phyloP scores from a whole-genome alignment of 92 coral and sea anemone species.

The Zoanthus solanderi region DNA sequence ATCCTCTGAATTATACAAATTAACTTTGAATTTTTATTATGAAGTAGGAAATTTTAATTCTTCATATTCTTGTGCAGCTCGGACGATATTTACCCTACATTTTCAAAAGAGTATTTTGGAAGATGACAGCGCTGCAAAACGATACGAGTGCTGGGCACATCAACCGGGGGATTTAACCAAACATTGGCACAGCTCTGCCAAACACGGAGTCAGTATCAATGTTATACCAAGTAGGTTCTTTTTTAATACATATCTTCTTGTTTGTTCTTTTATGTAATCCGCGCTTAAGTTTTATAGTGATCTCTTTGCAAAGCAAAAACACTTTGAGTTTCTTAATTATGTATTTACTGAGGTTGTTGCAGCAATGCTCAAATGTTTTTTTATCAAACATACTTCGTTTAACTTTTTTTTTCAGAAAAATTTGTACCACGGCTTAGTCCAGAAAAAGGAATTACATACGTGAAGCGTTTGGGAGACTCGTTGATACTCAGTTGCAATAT shows the following conservation, averaged over 20 bases:
- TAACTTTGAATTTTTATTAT: no score
- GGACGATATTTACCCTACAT: conserved; percentile 27
- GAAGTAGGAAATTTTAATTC: background rate
- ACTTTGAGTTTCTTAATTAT: no score
- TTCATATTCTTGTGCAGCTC: background rate
- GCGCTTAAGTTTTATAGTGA: background rate
- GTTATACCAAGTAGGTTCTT: conserved; percentile 21
- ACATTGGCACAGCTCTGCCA: conserved; percentile 30
- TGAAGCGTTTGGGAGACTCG: background rate
- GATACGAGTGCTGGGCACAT: conserved; percentile 49
- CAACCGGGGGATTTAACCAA: conserved; percentile 34
- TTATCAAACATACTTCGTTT: background rate
- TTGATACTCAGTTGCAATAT: background rate
- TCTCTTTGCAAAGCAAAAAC: no score
- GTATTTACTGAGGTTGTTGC: background rate
- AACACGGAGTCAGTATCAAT: conserved; percentile 38
- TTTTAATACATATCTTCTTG: no score
- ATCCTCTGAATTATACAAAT: no score
- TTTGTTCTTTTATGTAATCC: background rate
- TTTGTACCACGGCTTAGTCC: background rate
- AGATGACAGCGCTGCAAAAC: conserved; percentile 23
- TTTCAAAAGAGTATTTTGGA: background rate
- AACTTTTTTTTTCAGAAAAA: conserved; percentile 5
- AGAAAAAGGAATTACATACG: background rate
- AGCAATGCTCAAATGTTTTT: background rate